Evolutionary conservation across 2,113 vertebrate species (phyloP).

Genomic region (Ursus arctos): DNA sequence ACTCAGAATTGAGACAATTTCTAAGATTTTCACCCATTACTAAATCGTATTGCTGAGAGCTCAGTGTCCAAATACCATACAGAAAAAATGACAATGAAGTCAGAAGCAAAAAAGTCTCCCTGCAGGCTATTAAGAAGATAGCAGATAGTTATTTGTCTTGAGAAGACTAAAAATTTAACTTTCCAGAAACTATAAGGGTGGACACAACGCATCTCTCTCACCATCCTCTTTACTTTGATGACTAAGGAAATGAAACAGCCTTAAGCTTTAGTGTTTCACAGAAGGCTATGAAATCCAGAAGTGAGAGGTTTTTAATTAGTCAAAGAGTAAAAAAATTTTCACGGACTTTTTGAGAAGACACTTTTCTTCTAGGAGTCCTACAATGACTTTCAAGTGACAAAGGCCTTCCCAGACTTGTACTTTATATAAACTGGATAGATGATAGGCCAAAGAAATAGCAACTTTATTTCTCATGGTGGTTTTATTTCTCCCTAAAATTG

Average conservation of each 20-base stretch:
- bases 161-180: neutral
- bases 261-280: neutral
- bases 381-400: neutral
- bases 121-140: neutral
- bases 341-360: neutral
- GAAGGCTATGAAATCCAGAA: neutral
- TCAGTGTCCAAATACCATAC: neutral
- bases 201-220: neutral
- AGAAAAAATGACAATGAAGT: neutral
- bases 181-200: neutral
- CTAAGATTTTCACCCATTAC: neutral
- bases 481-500: slow-evolving; percentile 39
- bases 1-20: slow-evolving; percentile 48
- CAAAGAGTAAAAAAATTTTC: neutral
- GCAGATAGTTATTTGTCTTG: neutral
- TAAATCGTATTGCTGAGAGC: slow-evolving; percentile 32
- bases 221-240: neutral
- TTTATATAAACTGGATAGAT: neutral
- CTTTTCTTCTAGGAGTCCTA: neutral
- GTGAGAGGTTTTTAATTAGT: neutral
- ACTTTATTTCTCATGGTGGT: neutral
- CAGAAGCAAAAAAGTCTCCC: neutral
- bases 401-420: neutral
- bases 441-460: neutral
- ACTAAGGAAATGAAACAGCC: neutral